Conservation (phyloP, 2,113 vertebrate species). For the Lichenostomus cassidix region DNA sequence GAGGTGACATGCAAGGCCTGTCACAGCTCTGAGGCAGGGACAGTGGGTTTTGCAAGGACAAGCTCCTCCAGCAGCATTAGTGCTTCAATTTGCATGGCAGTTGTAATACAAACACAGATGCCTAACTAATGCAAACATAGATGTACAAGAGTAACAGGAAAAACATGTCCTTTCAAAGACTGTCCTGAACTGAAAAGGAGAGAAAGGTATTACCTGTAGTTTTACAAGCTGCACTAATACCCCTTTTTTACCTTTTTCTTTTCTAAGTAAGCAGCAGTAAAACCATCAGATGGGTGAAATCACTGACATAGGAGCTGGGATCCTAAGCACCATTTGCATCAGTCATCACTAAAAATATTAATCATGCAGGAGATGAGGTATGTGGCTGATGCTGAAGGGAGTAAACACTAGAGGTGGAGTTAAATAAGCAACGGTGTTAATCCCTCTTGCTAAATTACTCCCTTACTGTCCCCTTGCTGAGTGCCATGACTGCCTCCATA, state of each 20-base stretch:
- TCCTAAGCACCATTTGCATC: not conserved
- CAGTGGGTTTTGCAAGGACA: not conserved
- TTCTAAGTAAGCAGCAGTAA: not conserved
- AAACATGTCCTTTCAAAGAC: not conserved
- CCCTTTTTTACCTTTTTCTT: not conserved
- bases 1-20: not conserved
- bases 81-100: not conserved
- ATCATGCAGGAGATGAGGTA: not conserved
- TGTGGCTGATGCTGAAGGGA: not conserved
- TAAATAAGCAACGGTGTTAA: not conserved
- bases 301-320: not conserved
- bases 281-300: not conserved
- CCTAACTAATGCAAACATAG: not conserved
- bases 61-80: not conserved
- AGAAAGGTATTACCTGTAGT: not conserved
- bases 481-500: not conserved
- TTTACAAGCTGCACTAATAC: not conserved
- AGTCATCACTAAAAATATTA: not conserved
- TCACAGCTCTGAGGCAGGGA: not conserved
- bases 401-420: not conserved
- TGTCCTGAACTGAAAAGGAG: not conserved
- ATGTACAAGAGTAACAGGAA: not conserved
- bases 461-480: not conserved
- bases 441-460: not conserved
- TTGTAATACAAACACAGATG: not conserved